phyloP scores from a whole-genome alignment of 2,888 invertebrate species.

The Odiellus spinosus region DNA sequence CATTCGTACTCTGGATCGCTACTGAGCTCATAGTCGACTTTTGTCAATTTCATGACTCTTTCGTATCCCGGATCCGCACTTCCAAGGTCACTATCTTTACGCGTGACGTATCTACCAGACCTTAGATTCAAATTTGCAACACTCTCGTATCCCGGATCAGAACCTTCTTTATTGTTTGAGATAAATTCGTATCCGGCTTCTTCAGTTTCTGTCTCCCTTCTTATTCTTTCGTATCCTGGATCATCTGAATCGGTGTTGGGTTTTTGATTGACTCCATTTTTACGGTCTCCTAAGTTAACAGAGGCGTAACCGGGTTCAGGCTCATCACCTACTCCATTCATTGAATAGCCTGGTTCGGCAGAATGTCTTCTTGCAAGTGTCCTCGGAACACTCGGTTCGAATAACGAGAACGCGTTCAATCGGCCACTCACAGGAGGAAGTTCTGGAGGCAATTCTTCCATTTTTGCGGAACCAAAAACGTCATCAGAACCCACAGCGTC shows the following conservation, averaged over 20 bases:
- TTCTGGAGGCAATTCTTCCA: too few species aligned
- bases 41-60: constrained; percentile 5
- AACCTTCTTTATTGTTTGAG: background rate
- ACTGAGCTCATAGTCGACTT: constrained; percentile 1
- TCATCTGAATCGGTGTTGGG: constrained; percentile 1
- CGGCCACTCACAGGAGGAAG: background rate
- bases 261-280: background rate
- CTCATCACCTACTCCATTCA: constrained; percentile 11
- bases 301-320: background rate
- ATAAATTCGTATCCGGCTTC: constrained; percentile 1
- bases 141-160: constrained; percentile 14
- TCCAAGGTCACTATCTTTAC: background rate
- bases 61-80: constrained; percentile 16
- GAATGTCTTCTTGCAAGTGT: too few species aligned
- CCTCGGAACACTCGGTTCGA: too few species aligned
- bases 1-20: background rate
- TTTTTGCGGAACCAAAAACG: constrained; percentile 6
- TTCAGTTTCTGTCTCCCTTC: constrained; percentile 9
- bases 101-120: background rate
- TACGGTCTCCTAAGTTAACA: constrained; percentile 3
- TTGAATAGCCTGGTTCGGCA: constrained; percentile 12
- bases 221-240: constrained; percentile 14
- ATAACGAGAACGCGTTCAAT: too few species aligned
- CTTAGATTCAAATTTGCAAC: constrained; percentile 3
- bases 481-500: constrained; percentile 4